Evolutionary conservation across 1,140 invertebrate genomes (phyloP).

Genomic region (Eumaeus atala): DNA sequence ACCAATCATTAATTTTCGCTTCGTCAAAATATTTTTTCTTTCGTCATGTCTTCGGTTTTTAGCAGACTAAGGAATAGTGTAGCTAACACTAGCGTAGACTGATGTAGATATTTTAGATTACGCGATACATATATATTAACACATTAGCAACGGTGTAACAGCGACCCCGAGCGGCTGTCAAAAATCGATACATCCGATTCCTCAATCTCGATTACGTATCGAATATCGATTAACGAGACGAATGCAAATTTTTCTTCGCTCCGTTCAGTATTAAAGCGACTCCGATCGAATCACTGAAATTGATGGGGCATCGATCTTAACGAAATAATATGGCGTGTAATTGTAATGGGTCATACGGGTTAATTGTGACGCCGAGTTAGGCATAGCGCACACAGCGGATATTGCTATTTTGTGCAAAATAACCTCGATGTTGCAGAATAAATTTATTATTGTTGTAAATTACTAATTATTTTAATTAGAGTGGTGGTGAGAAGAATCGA

Average conservation of each 20-base stretch:
- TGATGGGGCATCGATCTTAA: conserved; percentile 21
- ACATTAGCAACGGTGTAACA: conserved; percentile 17
- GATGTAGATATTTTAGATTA: no score
- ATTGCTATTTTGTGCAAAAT: no score
- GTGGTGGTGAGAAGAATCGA: no score
- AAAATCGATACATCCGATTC: conserved; percentile 19
- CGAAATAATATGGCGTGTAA: conserved; percentile 21
- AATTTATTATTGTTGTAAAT: no score
- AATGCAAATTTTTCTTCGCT: conserved; percentile 27
- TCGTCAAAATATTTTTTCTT: no score
- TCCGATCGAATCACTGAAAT: conserved; percentile 22
- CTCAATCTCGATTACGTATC: conserved; percentile 30
- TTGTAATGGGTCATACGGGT: conserved; percentile 17
- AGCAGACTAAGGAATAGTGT: no score
- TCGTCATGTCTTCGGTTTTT: no score
- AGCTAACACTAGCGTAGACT: no score
- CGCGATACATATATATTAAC: no score
- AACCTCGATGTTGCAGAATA: no score
- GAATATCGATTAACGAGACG: conserved; percentile 29
- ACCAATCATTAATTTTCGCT: no score
- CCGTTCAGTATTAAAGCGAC: conserved; percentile 16
- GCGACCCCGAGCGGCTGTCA: neutral
- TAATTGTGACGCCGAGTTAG: neutral
- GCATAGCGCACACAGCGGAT: neutral
- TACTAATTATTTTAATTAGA: no score